Evolutionary conservation across 2,113 vertebrate genomes (phyloP).

Genomic region (Colaptes auratus): DNA sequence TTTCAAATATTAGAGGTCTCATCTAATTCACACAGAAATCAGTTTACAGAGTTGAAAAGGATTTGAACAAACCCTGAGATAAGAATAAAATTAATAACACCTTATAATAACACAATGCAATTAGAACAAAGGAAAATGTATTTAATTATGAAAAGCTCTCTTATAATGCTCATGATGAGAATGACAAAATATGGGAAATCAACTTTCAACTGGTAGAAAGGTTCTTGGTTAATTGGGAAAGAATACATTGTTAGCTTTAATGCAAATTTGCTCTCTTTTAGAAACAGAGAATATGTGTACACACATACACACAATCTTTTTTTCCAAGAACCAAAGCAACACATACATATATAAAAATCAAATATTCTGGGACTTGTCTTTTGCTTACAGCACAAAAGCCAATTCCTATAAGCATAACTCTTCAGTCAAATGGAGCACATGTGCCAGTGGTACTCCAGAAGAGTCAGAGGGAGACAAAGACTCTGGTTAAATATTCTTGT

Average conservation of each 20-base stretch:
- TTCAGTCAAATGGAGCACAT: neutral
- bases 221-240: neutral
- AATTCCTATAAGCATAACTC: neutral
- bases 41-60: neutral
- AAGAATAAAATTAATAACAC: neutral
- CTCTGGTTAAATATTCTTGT: neutral
- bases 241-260: neutral
- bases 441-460: neutral
- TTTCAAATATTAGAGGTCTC: neutral
- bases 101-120: neutral
- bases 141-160: neutral
- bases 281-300: neutral
- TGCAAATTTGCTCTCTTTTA: neutral
- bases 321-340: neutral
- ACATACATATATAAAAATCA: neutral
- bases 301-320: neutral
- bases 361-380: neutral
- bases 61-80: neutral
- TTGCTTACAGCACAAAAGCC: neutral
- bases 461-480: neutral
- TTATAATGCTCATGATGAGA: neutral
- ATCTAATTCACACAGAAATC: neutral
- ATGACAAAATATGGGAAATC: neutral
- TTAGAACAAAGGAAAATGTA: too few species aligned
- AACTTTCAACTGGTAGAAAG: neutral